These are phyloP conservation scores for Microplitis deprimator DNA, from an alignment of 2,888 invertebrate species.

Conservation along the genomic window DNA sequence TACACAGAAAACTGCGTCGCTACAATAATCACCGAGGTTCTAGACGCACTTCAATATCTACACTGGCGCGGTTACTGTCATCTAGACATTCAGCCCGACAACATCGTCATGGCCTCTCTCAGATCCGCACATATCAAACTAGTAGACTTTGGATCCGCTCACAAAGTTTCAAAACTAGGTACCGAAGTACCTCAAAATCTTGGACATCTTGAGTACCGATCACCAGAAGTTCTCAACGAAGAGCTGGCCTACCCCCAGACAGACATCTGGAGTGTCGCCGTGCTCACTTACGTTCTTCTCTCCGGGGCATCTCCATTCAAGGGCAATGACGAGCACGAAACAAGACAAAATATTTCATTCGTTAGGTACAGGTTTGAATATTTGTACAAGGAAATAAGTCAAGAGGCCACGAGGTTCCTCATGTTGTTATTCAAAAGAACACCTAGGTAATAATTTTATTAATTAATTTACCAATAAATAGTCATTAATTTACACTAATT, in stretches of 20 bases:
- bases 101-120: slow-evolving; percentile 91
- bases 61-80: slow-evolving; percentile 95
- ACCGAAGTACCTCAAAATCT: slow-evolving; percentile 78
- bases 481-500: not conserved
- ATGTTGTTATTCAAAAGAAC: slow-evolving; percentile 96
- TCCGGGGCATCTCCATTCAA: slow-evolving; percentile 94
- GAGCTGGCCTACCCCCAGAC: slow-evolving; percentile 91
- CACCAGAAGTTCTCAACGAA: slow-evolving; percentile 91
- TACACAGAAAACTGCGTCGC: slow-evolving; percentile 95
- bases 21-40: slow-evolving; percentile 86
- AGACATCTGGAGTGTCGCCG: slow-evolving; percentile 97
- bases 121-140: slow-evolving; percentile 90
- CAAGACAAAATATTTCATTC: slow-evolving; percentile 91
- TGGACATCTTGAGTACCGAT: slow-evolving; percentile 84
- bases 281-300: slow-evolving; percentile 90
- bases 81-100: slow-evolving; percentile 93
- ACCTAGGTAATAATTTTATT: slow-evolving; percentile 77
- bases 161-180: slow-evolving; percentile 85
- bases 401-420: slow-evolving; percentile 93
- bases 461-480: not conserved
- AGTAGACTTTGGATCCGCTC: slow-evolving; percentile 92
- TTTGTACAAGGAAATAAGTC: slow-evolving; percentile 94
- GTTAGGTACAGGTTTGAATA: slow-evolving; percentile 95
- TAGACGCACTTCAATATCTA: slow-evolving; percentile 93
- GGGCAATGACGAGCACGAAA: slow-evolving; percentile 86